phyloP scores from a whole-genome alignment of 37 sponge, comb jelly and placozoan species.

The Aplysina aerophoba region DNA sequence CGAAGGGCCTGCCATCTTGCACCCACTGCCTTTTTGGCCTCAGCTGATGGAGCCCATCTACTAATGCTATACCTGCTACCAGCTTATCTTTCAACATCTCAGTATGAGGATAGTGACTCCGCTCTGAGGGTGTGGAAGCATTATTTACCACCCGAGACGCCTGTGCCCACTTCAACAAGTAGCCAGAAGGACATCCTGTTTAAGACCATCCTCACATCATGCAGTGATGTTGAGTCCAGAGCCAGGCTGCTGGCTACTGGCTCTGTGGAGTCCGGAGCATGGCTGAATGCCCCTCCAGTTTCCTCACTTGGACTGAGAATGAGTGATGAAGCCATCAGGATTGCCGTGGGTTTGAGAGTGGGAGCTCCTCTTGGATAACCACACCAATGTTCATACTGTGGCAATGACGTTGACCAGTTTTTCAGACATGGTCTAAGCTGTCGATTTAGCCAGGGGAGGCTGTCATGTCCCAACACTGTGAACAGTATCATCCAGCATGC shows the following conservation, averaged over 20 bases:
- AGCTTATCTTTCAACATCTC: not conserved
- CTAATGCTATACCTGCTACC: constrained; percentile 33
- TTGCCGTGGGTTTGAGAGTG: constrained; percentile 48
- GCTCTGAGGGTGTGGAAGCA: constrained; percentile 21
- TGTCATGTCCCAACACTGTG: constrained; percentile 5
- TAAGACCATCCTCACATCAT: constrained; percentile 5
- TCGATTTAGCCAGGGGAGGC: constrained; percentile 27
- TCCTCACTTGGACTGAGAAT: constrained; percentile 34
- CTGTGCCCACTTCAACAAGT: not conserved
- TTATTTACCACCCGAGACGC: constrained; percentile 4
- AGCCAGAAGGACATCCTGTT: constrained; percentile 28
- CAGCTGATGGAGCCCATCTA: constrained; percentile 37
- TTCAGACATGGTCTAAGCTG: constrained; percentile 37
- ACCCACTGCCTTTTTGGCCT: constrained; percentile 58
- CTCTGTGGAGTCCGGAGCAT: constrained; percentile 35
- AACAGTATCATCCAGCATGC: constrained; percentile 45
- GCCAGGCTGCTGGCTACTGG: constrained; percentile 28
- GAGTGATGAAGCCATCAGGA: constrained; percentile 23
- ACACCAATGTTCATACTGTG: constrained; percentile 45
- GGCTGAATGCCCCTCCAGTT: constrained; percentile 36
- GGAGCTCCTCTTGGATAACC: constrained; percentile 44
- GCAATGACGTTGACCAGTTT: constrained; percentile 35
- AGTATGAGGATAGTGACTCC: not conserved
- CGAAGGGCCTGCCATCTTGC: constrained; percentile 53
- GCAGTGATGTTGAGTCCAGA: not conserved